Conservation (phyloP, 2,113 vertebrate species). For the Ciconia maguari region DNA sequence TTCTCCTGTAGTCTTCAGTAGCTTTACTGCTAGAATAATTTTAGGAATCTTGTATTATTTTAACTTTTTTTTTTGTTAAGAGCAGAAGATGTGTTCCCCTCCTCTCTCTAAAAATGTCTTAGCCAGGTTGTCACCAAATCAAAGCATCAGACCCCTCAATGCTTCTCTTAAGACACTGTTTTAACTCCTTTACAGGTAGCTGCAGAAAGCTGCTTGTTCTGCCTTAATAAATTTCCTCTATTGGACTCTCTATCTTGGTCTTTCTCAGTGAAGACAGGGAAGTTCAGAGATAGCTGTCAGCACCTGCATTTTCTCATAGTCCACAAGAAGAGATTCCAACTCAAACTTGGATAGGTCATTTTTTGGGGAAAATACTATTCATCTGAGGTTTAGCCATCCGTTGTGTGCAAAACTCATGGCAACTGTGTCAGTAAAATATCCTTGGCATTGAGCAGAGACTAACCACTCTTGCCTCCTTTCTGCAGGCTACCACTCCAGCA, state of each 20-base stretch:
- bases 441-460: background rate
- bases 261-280: background rate
- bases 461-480: background rate
- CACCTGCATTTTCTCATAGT: background rate
- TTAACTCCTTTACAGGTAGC: background rate
- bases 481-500: background rate
- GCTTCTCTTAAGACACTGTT: background rate
- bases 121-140: background rate
- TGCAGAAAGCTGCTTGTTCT: background rate
- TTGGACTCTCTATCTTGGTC: background rate
- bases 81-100: background rate
- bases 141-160: background rate
- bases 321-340: background rate
- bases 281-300: background rate
- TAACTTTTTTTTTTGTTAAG: background rate
- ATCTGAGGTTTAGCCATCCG: background rate
- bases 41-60: background rate
- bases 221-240: background rate
- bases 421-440: background rate
- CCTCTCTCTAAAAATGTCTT: background rate
- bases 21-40: background rate
- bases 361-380: rapidly evolving
- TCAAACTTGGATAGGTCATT: background rate
- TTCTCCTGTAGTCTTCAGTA: background rate
- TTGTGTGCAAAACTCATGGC: background rate